Base-by-base conservation (phyloP, 2,797 vertebrate genomes). In the Furcifer pardalis region DNA sequence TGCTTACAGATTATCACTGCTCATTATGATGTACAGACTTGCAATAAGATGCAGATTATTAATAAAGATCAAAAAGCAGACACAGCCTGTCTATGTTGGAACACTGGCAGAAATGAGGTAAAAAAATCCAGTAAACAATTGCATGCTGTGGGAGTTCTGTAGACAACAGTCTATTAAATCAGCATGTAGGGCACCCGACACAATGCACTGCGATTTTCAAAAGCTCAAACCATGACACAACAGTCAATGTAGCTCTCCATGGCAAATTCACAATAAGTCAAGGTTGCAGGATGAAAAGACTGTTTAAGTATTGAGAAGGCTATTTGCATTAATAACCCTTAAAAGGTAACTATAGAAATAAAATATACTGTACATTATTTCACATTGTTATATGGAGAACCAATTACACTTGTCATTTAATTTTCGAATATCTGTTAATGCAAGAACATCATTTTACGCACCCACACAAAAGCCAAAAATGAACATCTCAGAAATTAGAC, bases 51-150 rank as follows among this genome's bases (percentile, higher is more conserved):
- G 42, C 73, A 77, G 15, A n/a, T 62, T 65, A 56, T 59, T 77
- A 60, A 60, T 44, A 46, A 80, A 85, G 62, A 65, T 85, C 77
- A 74, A 79, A 84, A 6, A 69, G 42, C 9, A 84, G 46, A 19
- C n/a, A 37, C 2, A 76, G 56, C 17, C 9, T 13, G 40, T 81
- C 42, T 59, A 15, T 2, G 37, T 46, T 66, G n/a, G 73, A 66
- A 21, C 44, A 7, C 12, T 59, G 35, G 37, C 37, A 78, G n/a
- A 69, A 71, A 77, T 19, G 46, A 3, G 4, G 3, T 59, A 52
- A 52, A 69, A 30, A 52, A 27, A 69, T 19, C n/a, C 32, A 17
- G 25, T 15, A 78, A 69, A 40, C 40, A 32, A 37, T 60, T 19
- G 21, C 12, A 44, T 40, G 44, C 25, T 72, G 1, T 65, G n/a